phyloP scores from a whole-genome alignment of 2,113 vertebrate species.

The Catharus bicknelli region DNA sequence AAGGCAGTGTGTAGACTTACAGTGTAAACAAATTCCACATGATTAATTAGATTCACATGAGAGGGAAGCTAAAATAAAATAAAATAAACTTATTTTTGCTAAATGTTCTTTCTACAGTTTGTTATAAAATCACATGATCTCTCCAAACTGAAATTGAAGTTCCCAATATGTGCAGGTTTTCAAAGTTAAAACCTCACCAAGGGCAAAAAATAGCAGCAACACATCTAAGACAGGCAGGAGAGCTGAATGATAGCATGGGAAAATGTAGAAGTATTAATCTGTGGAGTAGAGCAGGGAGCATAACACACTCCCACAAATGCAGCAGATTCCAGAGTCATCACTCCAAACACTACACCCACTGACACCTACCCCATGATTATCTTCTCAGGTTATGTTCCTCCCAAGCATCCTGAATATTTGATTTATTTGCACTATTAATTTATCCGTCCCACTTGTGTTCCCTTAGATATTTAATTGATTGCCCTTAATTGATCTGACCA shows the following conservation, averaged over 20 bases:
- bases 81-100: background rate
- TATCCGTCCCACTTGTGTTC: conserved; percentile 32
- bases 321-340: background rate
- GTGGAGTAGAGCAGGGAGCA: background rate
- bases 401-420: background rate
- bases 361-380: background rate
- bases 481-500: conserved; percentile 43
- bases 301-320: background rate
- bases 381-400: background rate
- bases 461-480: conserved; percentile 53
- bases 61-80: background rate
- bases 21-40: background rate
- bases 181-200: background rate
- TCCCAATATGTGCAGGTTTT: background rate
- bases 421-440: conserved; percentile 58
- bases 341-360: background rate
- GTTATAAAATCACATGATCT: background rate
- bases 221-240: background rate
- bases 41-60: background rate
- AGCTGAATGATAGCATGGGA: background rate
- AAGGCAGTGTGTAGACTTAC: background rate
- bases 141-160: background rate
- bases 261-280: background rate
- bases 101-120: background rate
- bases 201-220: background rate